Evolutionary conservation across 1,140 invertebrate genomes (phyloP).

Genomic region (Eriocheir sinensis): DNA sequence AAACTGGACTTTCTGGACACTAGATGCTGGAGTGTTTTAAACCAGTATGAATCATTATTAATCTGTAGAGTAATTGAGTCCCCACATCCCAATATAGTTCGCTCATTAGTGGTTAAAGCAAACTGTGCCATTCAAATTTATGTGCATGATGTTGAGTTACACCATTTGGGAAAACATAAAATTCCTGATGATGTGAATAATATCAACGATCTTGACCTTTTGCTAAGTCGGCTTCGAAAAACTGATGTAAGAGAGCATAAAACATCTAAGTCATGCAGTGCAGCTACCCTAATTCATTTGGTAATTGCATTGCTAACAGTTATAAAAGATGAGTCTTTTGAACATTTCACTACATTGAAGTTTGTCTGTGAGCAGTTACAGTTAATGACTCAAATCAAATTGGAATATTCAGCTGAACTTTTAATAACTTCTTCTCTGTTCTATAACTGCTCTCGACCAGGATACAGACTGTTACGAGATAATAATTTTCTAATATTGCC

Average conservation of each 20-base stretch:
- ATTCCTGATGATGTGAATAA: background rate
- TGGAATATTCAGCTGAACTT: constrained; percentile 43
- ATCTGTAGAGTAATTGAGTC: background rate
- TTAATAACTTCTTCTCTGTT: constrained; percentile 46
- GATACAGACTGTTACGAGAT: constrained; percentile 40
- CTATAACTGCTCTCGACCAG: constrained; percentile 43
- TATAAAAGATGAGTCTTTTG: constrained; percentile 35
- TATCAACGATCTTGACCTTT: background rate
- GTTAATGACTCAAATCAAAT: constrained; percentile 44
- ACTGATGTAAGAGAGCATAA: background rate
- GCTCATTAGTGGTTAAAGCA: background rate
- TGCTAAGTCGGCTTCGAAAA: background rate
- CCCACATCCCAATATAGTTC: background rate
- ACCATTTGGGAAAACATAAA: constrained; percentile 37
- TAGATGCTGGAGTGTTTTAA: background rate
- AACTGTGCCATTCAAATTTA: background rate
- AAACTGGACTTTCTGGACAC: background rate
- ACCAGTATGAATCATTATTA: background rate
- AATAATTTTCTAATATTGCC: constrained; percentile 46
- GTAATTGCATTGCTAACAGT: background rate
- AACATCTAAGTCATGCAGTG: background rate
- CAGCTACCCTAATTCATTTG: background rate
- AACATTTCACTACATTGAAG: constrained; percentile 27
- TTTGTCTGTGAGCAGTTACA: constrained; percentile 46
- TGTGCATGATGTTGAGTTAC: constrained; percentile 18